These are phyloP conservation scores for Siniperca scherzeri DNA, from an alignment of 2,797 vertebrate species.

Conservation along the genomic window DNA sequence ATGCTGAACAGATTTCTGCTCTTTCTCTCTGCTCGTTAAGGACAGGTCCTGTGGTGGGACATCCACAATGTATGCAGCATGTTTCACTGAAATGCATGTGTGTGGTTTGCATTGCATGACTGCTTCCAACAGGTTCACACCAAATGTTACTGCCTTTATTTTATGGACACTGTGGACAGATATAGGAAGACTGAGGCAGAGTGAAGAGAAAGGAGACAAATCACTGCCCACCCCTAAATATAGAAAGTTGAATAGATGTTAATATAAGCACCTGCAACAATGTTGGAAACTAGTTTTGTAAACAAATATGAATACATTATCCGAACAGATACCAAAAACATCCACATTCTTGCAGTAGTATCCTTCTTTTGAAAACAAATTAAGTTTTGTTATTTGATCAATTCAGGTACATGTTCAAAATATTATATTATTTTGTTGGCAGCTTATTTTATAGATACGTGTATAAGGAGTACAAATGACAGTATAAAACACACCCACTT, in stretches of 20 bases:
- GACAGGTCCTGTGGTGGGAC: conserved; percentile 32
- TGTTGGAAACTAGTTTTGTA: background rate
- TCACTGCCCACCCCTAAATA: background rate
- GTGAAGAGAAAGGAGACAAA: background rate
- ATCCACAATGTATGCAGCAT: background rate
- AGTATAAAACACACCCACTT: too few species aligned
- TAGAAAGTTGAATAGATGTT: background rate
- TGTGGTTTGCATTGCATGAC: background rate
- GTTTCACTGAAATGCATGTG: background rate
- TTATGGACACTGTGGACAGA: background rate
- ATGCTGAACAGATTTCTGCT: conserved; percentile 44
- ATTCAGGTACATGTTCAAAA: too few species aligned
- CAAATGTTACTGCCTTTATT: background rate
- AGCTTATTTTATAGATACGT: too few species aligned
- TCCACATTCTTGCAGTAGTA: too few species aligned
- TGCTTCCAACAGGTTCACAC: background rate
- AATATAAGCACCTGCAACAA: background rate
- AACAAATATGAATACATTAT: background rate
- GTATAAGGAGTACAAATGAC: too few species aligned
- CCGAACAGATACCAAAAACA: background rate
- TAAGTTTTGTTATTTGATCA: too few species aligned
- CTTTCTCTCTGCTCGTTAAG: conserved; percentile 10
- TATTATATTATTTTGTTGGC: too few species aligned
- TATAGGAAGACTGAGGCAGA: background rate
- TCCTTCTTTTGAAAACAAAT: too few species aligned